Evolutionary conservation across 2,113 vertebrate genomes (phyloP), one percentile per base, ranked within the genome.

Genomic region (Meriones unguiculatus): DNA sequence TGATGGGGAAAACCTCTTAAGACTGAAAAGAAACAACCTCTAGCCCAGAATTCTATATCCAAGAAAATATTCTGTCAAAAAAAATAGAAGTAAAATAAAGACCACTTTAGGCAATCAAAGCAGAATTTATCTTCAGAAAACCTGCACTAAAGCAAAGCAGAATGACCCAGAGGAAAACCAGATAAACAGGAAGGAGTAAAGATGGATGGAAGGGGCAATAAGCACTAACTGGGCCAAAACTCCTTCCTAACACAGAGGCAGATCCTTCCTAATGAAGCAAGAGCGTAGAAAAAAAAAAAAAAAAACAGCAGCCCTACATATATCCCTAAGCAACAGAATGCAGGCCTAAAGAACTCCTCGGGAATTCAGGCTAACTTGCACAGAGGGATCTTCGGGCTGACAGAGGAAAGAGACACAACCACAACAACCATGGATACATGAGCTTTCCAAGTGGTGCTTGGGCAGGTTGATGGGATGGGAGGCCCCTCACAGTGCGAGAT

Each of bases 11-110:
- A 10, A 81, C 73, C 73, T 84, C 59, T 80, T 88, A 88, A 88
- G n/a, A 76, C 59, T 30, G 12, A 92, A 52, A 80, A 59, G 81
- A 95, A 89, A 86, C 54, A 78, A 94, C 22, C 50, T 30, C 50
- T 78, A 91, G 70, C 14, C 14, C 84, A 88, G 59, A 94, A 93
- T 64, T 91, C 70, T 65, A 95, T 69, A 69, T 72, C 32, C 28
- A 94, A 93, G 76, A 95, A 80, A 96, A 62, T 13, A 77, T 32
- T 59, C 57, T 93, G 88, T 67, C 22, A 77, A 38, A 28, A 84
- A 24, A 25, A 12, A 87, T 2, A 18, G 72, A 76, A 32, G n/a
- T 65, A 35, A 87, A 92, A 87, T 54, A 73, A 90, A 73, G 76
- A 85, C 5, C 10, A 88, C 76, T 84, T 84, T 70, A 57, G 77